Conservation (phyloP, 2,888 invertebrate species). For the Rhingia rostrata region DNA sequence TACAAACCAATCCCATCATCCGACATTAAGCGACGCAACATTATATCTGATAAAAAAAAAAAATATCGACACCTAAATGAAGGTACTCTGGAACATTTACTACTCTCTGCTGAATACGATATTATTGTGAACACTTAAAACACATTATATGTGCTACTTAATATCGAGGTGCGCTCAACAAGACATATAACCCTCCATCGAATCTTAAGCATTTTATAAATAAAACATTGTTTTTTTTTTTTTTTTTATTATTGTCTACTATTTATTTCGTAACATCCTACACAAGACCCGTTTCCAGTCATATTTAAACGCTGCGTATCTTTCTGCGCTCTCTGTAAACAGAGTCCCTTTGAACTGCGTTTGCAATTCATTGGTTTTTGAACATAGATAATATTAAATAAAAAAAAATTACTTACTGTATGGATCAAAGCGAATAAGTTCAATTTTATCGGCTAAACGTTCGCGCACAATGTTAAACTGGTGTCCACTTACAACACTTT, state of each 20-base stretch:
- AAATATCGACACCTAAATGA: no score
- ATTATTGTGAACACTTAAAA: no score
- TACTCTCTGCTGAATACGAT: no score
- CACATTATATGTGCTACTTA: no score
- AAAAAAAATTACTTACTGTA: conserved; percentile 85
- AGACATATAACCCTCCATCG: no score
- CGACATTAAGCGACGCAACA: no score
- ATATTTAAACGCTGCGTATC: conserved; percentile 85
- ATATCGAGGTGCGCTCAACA: no score
- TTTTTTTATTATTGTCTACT: conserved; percentile 22
- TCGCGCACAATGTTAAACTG: conserved; percentile 87
- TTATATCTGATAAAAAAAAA: no score
- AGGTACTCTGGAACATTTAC: no score
- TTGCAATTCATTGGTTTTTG: conserved; percentile 58
- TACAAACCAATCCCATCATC: no score
- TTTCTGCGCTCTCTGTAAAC: conserved; percentile 90
- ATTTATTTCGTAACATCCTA: conserved; percentile 25
- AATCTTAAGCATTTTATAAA: not conserved
- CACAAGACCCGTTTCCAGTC: not conserved
- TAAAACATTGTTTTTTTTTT: conserved; percentile 14
- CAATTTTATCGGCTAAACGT: conserved; percentile 90
- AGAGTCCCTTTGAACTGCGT: conserved; percentile 88
- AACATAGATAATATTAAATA: not conserved
- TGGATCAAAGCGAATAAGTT: conserved; percentile 90
- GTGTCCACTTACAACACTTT: conserved; percentile 92